phyloP scores from a whole-genome alignment of 2,113 vertebrate species.

The Microcebus griseorufus region DNA sequence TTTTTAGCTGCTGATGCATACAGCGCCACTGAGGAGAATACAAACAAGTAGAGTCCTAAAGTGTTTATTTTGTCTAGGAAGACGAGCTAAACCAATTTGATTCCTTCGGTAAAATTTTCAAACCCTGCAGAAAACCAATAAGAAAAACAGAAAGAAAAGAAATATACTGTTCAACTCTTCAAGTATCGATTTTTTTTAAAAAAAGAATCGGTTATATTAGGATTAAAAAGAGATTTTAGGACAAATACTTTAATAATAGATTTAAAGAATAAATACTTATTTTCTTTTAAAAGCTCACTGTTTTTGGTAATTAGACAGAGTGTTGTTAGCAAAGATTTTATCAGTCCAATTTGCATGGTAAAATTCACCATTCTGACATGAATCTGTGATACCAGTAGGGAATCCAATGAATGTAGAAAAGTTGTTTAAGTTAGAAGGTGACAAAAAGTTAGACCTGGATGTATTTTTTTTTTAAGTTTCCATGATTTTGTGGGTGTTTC shows the following conservation, averaged over 20 bases:
- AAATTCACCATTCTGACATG: neutral
- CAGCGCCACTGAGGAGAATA: slow-evolving; percentile 91
- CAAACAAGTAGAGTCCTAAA: slow-evolving; percentile 93
- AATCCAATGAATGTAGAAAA: neutral
- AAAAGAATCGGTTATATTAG: neutral
- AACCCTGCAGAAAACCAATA: slow-evolving; percentile 78
- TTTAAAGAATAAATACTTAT: neutral
- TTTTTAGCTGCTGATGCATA: slow-evolving; percentile 97
- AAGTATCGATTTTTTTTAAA: neutral
- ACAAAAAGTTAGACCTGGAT: neutral
- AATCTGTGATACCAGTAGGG: neutral
- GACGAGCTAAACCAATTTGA: slow-evolving; percentile 85
- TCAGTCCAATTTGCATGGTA: neutral
- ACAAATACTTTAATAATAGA: slow-evolving; percentile 8
- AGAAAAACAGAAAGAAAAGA: slow-evolving; percentile 46
- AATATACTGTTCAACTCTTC: slow-evolving; percentile 34
- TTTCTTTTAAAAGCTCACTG: neutral
- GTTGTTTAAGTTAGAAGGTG: slow-evolving; percentile 9
- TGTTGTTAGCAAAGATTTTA: neutral
- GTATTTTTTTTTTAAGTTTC: neutral
- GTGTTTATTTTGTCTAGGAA: slow-evolving; percentile 94
- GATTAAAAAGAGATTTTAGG: neutral
- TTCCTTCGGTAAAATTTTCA: slow-evolving; percentile 84
- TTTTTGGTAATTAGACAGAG: neutral
- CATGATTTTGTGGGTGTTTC: neutral